phyloP scores from a whole-genome alignment of 2,113 vertebrate genomes.

The Python bivittatus region DNA sequence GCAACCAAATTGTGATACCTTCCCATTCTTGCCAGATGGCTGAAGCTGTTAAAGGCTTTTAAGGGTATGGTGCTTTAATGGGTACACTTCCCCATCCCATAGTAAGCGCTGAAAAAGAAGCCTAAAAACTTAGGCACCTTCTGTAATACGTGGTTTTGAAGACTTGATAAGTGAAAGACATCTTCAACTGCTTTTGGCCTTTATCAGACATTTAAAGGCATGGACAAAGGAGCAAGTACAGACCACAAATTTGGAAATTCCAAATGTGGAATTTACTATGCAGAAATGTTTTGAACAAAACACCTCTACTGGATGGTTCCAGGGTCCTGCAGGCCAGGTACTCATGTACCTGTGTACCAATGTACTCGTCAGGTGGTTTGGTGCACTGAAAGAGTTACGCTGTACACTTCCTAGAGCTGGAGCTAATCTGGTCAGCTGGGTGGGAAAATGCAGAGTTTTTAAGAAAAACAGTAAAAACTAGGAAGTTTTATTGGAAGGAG shows the following conservation, averaged over 20 bases:
- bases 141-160: neutral
- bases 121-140: neutral
- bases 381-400: neutral
- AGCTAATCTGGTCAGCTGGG: neutral
- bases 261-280: neutral
- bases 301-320: neutral
- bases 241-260: neutral
- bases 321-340: no score
- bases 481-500: constrained; percentile 8
- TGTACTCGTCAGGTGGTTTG: fast-evolving
- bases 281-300: neutral
- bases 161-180: neutral
- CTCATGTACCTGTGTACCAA: no score
- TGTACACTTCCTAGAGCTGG: neutral
- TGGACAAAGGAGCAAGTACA: neutral
- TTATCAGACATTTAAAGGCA: neutral
- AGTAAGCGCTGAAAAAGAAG: neutral
- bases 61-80: neutral
- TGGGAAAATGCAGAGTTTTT: fast-evolving
- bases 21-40: neutral
- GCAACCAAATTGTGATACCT: constrained; percentile 43
- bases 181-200: neutral
- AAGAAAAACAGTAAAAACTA: neutral
- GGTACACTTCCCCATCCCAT: neutral
- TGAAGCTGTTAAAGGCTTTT: neutral